Percentiles rank a stretch among this genome's conserved stretches.
Conservation (phyloP, 1,140 invertebrate species). For the Drosophila dunni region DNA sequence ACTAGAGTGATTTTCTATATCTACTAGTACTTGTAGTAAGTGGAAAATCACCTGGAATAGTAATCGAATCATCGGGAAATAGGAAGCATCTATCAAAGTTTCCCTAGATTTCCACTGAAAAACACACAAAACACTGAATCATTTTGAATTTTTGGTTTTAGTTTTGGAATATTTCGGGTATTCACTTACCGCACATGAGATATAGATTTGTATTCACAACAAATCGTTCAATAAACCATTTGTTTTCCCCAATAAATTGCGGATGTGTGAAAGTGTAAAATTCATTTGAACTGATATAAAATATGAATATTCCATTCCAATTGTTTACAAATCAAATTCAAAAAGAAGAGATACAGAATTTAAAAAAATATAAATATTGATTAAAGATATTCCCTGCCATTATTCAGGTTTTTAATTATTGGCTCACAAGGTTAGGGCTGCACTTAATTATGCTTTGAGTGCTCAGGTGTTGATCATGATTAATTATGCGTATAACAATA, state of each 20-base stretch:
- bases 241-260: constrained; percentile 40
- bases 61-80: constrained; percentile 44
- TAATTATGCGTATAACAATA: constrained; percentile 11
- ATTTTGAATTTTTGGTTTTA: constrained; percentile 6
- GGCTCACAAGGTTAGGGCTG: constrained; percentile 19
- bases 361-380: constrained; percentile 18
- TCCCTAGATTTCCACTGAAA: constrained; percentile 17
- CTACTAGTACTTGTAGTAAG: not conserved
- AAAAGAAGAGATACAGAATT: too few species aligned
- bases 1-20: not conserved
- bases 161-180: not conserved
- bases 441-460: constrained; percentile 24
- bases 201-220: constrained; percentile 32
- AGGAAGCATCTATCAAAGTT: constrained; percentile 58
- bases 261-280: constrained; percentile 56
- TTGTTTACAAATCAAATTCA: constrained; percentile 38
- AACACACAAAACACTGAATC: constrained; percentile 32
- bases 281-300: constrained; percentile 52
- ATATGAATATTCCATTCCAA: constrained; percentile 48
- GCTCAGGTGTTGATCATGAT: not conserved
- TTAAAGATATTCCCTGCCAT: constrained; percentile 31
- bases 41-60: constrained; percentile 29
- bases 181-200: constrained; percentile 22
- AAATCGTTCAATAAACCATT: constrained; percentile 44
- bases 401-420: constrained; percentile 19